These are phyloP conservation scores for Metallyticus violacea DNA, from an alignment of 2,888 invertebrate genomes.

Conservation along the genomic window DNA sequence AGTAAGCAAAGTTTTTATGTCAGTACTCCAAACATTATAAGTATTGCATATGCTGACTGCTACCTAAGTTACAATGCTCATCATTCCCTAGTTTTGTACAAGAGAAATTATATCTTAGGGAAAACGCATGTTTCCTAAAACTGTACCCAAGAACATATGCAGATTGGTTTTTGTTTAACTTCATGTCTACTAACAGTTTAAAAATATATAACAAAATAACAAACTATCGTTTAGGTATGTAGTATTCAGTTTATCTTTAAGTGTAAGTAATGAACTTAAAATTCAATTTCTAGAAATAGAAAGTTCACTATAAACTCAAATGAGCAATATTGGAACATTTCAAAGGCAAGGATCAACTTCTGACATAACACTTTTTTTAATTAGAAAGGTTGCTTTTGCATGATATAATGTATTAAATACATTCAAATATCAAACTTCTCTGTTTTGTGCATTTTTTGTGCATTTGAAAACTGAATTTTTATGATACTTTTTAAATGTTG, in stretches of 20 bases:
- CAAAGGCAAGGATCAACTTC: background rate
- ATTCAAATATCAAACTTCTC: background rate
- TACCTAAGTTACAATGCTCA: too few species aligned
- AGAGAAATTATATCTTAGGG: background rate
- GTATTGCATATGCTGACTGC: background rate
- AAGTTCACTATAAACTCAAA: too few species aligned
- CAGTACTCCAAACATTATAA: background rate
- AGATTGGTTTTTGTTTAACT: background rate
- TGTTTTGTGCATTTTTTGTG: background rate
- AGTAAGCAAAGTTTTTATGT: too few species aligned
- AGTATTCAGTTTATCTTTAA: background rate
- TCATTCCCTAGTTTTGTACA: background rate
- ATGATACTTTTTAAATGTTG: background rate
- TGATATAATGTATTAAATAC: background rate
- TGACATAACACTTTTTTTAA: background rate
- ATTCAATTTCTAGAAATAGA: background rate
- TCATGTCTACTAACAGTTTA: too few species aligned
- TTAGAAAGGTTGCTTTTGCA: background rate
- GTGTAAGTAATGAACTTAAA: background rate
- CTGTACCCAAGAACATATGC: too few species aligned
- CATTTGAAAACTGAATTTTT: background rate
- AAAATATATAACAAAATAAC: background rate
- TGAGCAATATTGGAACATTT: background rate
- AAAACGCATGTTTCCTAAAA: background rate
- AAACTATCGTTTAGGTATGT: background rate